Conservation (phyloP, 2,888 invertebrate genomes). For the Lithophane semibrunnea region DNA sequence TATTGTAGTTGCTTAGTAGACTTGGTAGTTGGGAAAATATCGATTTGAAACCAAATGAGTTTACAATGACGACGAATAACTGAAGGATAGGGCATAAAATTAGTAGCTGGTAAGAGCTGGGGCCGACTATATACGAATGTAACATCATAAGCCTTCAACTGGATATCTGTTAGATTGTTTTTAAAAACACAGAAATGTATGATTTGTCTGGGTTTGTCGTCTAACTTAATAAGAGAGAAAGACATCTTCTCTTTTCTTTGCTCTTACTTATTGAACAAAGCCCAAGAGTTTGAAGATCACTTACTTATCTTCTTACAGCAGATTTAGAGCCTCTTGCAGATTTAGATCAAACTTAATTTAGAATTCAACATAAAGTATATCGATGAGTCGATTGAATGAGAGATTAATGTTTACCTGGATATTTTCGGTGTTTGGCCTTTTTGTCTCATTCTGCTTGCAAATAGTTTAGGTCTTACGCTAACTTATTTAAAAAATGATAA, state of each 20-base stretch:
- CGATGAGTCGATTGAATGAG: not conserved
- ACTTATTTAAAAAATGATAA: too few relatives aligned
- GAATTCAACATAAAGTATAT: not conserved
- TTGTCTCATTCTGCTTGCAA: not conserved
- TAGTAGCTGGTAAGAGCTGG: not conserved
- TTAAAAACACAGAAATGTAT: not conserved
- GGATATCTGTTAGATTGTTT: not conserved
- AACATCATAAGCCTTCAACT: too few relatives aligned
- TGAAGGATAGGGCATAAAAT: not conserved
- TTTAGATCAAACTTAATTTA: not conserved
- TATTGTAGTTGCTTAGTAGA: slow-evolving; percentile 10
- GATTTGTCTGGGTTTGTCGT: not conserved
- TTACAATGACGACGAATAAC: slow-evolving; percentile 11
- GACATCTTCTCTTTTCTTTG: not conserved
- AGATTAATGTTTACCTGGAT: slow-evolving; percentile 7
- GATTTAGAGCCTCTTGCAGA: not conserved
- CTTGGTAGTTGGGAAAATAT: slow-evolving; percentile 12
- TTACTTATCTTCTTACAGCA: not conserved
- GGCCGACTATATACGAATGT: not conserved
- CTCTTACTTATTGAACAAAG: not conserved
- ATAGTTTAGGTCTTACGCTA: too few relatives aligned
- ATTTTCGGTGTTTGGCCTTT: not conserved
- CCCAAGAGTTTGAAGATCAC: not conserved
- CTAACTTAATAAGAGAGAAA: not conserved
- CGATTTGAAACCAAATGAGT: slow-evolving; percentile 19